Evolutionary conservation across 2,888 invertebrate genomes (phyloP).

Genomic region (Spicauda simplicius): DNA sequence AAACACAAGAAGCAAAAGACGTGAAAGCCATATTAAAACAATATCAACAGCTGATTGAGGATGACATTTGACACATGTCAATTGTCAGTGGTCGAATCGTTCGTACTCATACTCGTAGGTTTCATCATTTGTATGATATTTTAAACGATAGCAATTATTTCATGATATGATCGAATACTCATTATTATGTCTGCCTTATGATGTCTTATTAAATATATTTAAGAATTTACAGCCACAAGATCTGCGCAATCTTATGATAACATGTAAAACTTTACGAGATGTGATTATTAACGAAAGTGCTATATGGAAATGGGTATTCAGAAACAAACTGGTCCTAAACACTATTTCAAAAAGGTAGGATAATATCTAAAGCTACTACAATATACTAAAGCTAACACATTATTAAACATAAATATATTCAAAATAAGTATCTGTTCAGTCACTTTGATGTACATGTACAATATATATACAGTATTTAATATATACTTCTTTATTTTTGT

Average conservation of each 20-base stretch:
- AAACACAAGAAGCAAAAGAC: no score
- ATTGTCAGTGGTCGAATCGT: no score
- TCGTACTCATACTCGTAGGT: no score
- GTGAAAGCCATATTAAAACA: no score
- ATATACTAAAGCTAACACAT: background rate
- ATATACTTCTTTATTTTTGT: constrained; percentile 7
- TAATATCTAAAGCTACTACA: background rate
- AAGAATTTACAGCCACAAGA: constrained; percentile 57
- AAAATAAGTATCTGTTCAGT: no score
- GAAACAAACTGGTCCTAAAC: constrained; percentile 51
- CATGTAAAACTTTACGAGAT: constrained; percentile 62
- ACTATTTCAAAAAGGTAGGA: constrained; percentile 35
- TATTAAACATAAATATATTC: no score
- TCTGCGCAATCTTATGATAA: constrained; percentile 64
- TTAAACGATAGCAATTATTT: background rate
- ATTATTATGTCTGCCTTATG: constrained; percentile 58
- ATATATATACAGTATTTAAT: no score
- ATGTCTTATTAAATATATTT: constrained; percentile 64
- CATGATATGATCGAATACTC: constrained; percentile 44
- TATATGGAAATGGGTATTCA: constrained; percentile 61
- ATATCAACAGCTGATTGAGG: no score
- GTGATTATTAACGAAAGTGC: constrained; percentile 60
- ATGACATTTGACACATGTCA: no score
- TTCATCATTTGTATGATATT: no score
- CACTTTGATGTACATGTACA: background rate